A percentile compares a stretch with the other conserved stretches of the same genome.
These are phyloP conservation scores for Willowsia nigromaculata DNA, from an alignment of 2,888 invertebrate genomes.

Conservation along the genomic window DNA sequence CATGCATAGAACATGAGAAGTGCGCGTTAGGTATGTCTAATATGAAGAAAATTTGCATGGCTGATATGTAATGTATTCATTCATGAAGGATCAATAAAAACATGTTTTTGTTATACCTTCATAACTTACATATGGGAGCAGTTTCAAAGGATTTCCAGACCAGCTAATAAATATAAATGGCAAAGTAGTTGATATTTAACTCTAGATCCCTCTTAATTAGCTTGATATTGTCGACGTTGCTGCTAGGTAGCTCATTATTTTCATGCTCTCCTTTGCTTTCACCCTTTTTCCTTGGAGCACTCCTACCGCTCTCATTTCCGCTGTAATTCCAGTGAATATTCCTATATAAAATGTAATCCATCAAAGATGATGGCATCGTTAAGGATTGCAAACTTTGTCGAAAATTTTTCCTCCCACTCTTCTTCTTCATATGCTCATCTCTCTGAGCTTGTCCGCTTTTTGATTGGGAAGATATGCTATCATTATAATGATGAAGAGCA, in stretches of 20 bases:
- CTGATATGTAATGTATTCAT: background rate
- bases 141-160: background rate
- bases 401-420: constrained; percentile 20
- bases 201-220: constrained; percentile 57
- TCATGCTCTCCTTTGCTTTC: background rate
- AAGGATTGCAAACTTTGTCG: constrained; percentile 52
- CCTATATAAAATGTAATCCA: constrained; percentile 49
- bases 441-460: background rate
- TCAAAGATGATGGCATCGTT: constrained; percentile 48
- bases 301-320: background rate
- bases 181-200: constrained; percentile 47
- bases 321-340: constrained; percentile 7
- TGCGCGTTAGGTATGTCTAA: constrained; percentile 1
- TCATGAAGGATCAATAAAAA: background rate
- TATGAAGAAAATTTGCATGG: constrained; percentile 17
- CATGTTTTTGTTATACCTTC: background rate
- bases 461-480: background rate
- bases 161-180: constrained; percentile 57
- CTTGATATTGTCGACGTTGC: constrained; percentile 28
- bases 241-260: background rate
- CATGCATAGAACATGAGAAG: background rate
- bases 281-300: background rate
- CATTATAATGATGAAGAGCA: background rate
- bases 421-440: background rate
- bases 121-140: background rate